Conservation (phyloP, 2,113 vertebrate species). For the Piaya cayana region DNA sequence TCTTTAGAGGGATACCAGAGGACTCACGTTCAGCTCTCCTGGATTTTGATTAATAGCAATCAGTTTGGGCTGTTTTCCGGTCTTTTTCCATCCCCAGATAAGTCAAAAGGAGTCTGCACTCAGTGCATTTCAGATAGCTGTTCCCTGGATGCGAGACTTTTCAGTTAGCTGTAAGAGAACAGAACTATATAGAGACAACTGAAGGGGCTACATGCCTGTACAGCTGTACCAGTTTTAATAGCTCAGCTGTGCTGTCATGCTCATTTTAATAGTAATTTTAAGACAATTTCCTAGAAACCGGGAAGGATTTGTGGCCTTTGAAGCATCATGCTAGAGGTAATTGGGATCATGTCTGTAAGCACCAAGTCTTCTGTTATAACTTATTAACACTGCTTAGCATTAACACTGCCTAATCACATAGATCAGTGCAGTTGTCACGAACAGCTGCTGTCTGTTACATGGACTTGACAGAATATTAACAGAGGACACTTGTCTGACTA, state of each 20-base stretch:
- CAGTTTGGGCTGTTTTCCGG: neutral
- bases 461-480: neutral
- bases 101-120: neutral
- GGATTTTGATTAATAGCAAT: neutral
- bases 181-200: neutral
- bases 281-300: neutral
- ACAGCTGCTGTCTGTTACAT: neutral
- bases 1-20: neutral
- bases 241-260: neutral
- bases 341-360: neutral
- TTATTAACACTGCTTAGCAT: neutral
- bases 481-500: neutral
- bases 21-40: neutral
- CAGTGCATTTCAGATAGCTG: neutral
- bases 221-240: neutral
- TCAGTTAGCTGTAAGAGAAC: neutral
- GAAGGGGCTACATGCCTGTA: neutral
- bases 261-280: neutral
- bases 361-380: neutral
- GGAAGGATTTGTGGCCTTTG: neutral
- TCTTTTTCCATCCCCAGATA: neutral
- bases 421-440: neutral
- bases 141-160: neutral
- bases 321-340: neutral
- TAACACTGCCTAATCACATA: neutral